These are phyloP conservation scores for Podabrus alpinus DNA, from an alignment of 2,888 invertebrate genomes.

Conservation along the genomic window DNA sequence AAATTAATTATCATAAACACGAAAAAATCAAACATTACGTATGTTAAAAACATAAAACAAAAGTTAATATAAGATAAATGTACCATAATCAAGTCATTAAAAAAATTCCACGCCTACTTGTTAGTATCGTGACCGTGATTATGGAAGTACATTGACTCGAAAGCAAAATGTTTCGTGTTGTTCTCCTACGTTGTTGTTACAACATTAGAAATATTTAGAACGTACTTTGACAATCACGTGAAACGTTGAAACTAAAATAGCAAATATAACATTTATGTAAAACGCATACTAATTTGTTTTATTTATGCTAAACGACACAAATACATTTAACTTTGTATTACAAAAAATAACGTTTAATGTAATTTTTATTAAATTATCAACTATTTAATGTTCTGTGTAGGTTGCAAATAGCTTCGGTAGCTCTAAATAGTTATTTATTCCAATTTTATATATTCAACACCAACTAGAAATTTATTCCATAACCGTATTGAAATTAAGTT, in stretches of 20 bases:
- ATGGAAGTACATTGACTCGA: constrained; percentile 18
- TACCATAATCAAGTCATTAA: constrained; percentile 18
- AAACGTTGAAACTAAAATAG: neutral
- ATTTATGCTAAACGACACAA: constrained; percentile 9
- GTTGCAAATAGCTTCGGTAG: neutral
- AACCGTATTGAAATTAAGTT: neutral
- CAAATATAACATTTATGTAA: constrained; percentile 2
- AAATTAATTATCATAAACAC: neutral
- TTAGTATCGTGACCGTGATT: constrained; percentile 14
- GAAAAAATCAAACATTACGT: neutral
- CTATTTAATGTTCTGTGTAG: neutral
- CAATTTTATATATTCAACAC: neutral
- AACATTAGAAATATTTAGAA: constrained; percentile 1
- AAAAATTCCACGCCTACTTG: constrained; percentile 17
- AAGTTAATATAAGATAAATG: constrained; percentile 7
- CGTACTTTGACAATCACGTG: constrained; percentile 12
- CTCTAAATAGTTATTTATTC: neutral
- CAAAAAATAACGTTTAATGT: neutral
- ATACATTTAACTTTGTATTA: neutral
- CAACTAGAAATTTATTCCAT: neutral
- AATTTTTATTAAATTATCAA: neutral
- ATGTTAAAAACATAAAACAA: neutral
- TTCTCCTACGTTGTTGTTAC: constrained; percentile 4
- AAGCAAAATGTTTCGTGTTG: constrained; percentile 15
- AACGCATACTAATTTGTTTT: constrained; percentile 10